These are phyloP conservation scores for Colletes collaris DNA, from an alignment of 2,888 invertebrate genomes.

Conservation along the genomic window DNA sequence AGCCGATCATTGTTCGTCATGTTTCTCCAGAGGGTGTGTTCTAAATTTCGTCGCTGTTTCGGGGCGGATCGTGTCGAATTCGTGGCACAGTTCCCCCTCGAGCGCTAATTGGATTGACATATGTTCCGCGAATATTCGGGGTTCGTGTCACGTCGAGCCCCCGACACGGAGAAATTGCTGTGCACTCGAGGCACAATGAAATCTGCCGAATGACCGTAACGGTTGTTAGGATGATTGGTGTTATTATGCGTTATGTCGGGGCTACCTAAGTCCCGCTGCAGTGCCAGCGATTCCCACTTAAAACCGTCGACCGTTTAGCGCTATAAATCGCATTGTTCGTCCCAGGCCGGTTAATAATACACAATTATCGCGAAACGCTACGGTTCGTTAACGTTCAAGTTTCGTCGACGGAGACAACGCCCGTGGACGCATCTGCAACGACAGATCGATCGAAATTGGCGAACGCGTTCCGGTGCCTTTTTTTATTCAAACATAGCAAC, in stretches of 20 bases:
- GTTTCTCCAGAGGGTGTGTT: neutral
- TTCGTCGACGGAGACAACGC: no score
- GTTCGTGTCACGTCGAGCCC: neutral
- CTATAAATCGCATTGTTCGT: slow-evolving; percentile 27
- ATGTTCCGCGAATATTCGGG: slow-evolving; percentile 42
- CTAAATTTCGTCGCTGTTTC: slow-evolving; percentile 38
- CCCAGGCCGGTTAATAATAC: neutral
- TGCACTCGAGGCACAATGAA: slow-evolving; percentile 20
- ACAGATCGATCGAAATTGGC: neutral
- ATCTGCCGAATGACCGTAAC: slow-evolving; percentile 30
- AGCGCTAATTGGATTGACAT: slow-evolving; percentile 51
- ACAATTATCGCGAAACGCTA: neutral
- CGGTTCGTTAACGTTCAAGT: slow-evolving; percentile 2
- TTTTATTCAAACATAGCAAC: slow-evolving; percentile 35
- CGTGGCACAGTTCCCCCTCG: slow-evolving; percentile 6
- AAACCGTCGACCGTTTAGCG: neutral
- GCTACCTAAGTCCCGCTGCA: neutral
- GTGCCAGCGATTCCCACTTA: neutral
- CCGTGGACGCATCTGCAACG: neutral
- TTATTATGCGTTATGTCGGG: slow-evolving; percentile 20
- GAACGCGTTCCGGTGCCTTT: neutral
- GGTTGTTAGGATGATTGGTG: slow-evolving; percentile 23
- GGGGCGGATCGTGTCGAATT: slow-evolving; percentile 25
- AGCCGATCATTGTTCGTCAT: slow-evolving; percentile 13
- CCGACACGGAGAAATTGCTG: slow-evolving; percentile 26